Conservation (phyloP, 53 echinoderm and acorn worm species). For the Paracentrotus lividus region DNA sequence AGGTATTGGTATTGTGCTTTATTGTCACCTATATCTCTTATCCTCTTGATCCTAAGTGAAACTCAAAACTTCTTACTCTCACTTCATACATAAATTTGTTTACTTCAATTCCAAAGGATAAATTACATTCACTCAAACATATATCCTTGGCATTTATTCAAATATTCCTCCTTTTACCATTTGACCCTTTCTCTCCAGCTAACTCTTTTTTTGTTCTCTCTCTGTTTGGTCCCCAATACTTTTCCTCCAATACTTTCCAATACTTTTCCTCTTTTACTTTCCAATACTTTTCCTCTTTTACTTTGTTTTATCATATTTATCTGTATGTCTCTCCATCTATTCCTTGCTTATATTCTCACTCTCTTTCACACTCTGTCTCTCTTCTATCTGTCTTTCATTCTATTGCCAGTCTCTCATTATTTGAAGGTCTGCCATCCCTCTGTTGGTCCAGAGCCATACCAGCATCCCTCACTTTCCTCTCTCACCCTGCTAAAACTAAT, state of each 20-base stretch:
- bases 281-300: background rate
- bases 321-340: background rate
- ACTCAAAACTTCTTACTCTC: background rate
- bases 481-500: background rate
- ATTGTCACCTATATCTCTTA: background rate
- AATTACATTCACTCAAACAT: no score
- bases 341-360: background rate
- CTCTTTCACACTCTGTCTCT: background rate
- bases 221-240: no score
- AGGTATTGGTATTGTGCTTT: background rate
- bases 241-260: background rate
- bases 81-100: background rate
- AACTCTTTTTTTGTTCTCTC: background rate
- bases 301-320: no score
- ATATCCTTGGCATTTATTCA: background rate
- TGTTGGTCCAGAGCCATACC: background rate
- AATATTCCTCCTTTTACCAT: background rate
- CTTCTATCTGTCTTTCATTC: conserved; percentile 22
- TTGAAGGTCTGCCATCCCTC: background rate
- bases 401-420: background rate
- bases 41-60: background rate
- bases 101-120: background rate
- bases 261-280: background rate
- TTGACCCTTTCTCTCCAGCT: no score
- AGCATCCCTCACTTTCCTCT: background rate